These are phyloP conservation scores for Drosophila lacteicornis DNA, from an alignment of 1,140 invertebrate species.

Conservation along the genomic window DNA sequence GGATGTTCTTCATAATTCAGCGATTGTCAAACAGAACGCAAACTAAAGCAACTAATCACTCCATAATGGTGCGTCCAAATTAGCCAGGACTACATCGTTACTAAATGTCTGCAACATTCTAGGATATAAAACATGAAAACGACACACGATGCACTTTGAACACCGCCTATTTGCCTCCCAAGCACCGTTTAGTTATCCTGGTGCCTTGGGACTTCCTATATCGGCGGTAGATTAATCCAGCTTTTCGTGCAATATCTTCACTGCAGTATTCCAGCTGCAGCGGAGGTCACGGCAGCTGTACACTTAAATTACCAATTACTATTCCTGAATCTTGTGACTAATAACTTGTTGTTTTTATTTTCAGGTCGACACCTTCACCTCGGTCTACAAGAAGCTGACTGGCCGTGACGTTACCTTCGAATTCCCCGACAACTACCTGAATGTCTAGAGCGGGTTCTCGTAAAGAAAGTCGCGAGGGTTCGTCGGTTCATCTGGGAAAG, in stretches of 20 bases:
- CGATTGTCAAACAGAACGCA: constrained; percentile 82
- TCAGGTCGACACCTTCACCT: constrained; percentile 98
- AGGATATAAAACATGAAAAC: background rate
- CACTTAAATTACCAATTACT: constrained; percentile 1
- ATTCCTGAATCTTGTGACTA: background rate
- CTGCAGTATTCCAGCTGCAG: constrained; percentile 22
- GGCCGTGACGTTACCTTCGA: constrained; percentile 99
- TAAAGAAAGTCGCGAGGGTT: constrained; percentile 45
- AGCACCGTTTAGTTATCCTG: constrained; percentile 47
- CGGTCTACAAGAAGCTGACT: constrained; percentile 99
- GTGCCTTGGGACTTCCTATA: constrained; percentile 78
- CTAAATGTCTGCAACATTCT: constrained; percentile 39
- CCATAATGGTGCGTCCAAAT: constrained; percentile 53
- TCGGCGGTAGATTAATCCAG: constrained; percentile 71
- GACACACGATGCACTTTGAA: constrained; percentile 4
- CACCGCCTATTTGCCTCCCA: constrained; percentile 79
- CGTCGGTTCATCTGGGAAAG: constrained; percentile 59
- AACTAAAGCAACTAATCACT: constrained; percentile 53
- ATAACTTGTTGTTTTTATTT: constrained; percentile 39
- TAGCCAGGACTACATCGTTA: constrained; percentile 40
- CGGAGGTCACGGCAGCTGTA: constrained; percentile 34
- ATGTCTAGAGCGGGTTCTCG: constrained; percentile 86
- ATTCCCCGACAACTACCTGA: constrained; percentile 99
- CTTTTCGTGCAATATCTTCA: constrained; percentile 25
- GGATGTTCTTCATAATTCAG: constrained; percentile 41